These are phyloP conservation scores for Melanotus villosus DNA, from an alignment of 2,888 invertebrate genomes.

Conservation along the genomic window DNA sequence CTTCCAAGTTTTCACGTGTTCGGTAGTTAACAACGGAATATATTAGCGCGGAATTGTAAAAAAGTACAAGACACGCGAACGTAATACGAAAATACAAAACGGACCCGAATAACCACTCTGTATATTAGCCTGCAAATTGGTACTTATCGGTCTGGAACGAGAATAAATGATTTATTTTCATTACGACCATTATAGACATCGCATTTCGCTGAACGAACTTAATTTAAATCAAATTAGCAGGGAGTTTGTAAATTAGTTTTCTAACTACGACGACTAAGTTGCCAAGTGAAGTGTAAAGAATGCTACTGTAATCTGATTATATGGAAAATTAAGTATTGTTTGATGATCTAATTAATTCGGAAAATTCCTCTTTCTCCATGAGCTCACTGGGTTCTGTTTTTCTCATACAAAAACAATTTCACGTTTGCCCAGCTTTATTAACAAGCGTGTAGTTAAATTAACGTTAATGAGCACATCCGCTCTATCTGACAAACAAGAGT, in stretches of 20 bases:
- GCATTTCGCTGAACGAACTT: conserved; percentile 63
- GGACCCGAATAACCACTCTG: conserved; percentile 20
- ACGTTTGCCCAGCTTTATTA: conserved; percentile 18
- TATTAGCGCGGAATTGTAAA: background rate
- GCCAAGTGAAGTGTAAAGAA: conserved; percentile 62
- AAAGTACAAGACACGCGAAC: background rate
- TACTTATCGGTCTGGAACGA: conserved; percentile 49
- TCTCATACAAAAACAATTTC: conserved; percentile 27
- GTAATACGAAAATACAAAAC: background rate
- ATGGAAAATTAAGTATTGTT: conserved; percentile 66
- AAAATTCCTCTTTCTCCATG: conserved; percentile 35
- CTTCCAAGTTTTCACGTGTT: background rate
- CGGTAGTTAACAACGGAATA: too few species aligned
- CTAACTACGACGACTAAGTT: conserved; percentile 56
- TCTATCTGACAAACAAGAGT: conserved; percentile 25
- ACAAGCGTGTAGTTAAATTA: conserved; percentile 25
- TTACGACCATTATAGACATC: conserved; percentile 50
- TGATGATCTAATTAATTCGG: conserved; percentile 57
- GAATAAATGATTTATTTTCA: conserved; percentile 56
- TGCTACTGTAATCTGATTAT: conserved; percentile 64
- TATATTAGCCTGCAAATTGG: conserved; percentile 42
- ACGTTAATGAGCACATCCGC: conserved; percentile 18
- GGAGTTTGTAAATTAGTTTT: conserved; percentile 66
- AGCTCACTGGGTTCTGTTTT: conserved; percentile 11
- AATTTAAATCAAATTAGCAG: conserved; percentile 66